phyloP scores from a whole-genome alignment of 2,888 invertebrate genomes.

The Phasia obesa region DNA sequence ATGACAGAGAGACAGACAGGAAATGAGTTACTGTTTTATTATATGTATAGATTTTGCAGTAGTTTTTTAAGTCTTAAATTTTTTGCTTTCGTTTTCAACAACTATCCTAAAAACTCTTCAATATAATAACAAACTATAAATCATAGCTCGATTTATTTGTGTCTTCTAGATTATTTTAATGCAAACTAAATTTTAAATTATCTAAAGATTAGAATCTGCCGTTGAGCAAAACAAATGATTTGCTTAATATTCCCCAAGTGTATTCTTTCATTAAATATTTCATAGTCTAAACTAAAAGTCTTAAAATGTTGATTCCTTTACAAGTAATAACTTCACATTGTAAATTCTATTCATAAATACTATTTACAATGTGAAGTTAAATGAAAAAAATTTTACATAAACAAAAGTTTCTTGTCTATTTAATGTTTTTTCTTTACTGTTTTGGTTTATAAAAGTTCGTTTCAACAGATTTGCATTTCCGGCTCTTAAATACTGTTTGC shows the following conservation, averaged over 20 bases:
- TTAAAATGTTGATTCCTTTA: conserved; percentile 17
- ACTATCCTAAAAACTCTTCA: too few species aligned
- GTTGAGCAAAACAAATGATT: background rate
- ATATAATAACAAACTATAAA: too few species aligned
- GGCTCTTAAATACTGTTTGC: conserved; percentile 55
- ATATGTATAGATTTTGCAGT: too few species aligned
- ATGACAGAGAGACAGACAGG: too few species aligned
- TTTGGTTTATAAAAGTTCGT: conserved; percentile 53
- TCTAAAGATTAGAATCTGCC: too few species aligned
- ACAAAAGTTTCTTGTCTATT: conserved; percentile 47
- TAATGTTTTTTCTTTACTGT: conserved; percentile 29
- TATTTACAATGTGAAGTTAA: background rate
- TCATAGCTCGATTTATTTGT: too few species aligned
- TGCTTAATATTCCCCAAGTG: background rate
- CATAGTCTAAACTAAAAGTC: conserved; percentile 4
- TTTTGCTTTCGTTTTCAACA: too few species aligned
- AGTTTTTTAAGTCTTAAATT: too few species aligned
- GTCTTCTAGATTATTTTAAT: too few species aligned
- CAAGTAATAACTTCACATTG: background rate
- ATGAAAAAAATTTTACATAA: background rate
- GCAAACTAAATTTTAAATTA: too few species aligned
- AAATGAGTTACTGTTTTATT: too few species aligned
- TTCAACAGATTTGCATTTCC: conserved; percentile 66
- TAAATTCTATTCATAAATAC: background rate
- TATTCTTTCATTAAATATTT: conserved; percentile 18